These are phyloP conservation scores for Cuniculus paca DNA, from an alignment of 2,797 vertebrate genomes.

Conservation along the genomic window DNA sequence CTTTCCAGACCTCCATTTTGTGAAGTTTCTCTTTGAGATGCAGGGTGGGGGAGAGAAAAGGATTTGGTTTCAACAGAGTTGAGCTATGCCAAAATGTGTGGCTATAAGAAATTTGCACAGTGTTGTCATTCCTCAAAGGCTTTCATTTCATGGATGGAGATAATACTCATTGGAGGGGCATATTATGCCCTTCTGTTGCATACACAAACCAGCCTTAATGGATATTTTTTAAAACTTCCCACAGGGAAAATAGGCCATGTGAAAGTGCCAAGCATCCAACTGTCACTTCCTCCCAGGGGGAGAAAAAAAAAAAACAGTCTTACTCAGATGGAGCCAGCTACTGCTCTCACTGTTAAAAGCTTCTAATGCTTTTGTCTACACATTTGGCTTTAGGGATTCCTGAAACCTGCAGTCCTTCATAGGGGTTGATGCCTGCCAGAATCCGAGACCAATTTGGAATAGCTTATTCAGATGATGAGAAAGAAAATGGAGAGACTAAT, in stretches of 20 bases:
- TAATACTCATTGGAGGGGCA: constrained; percentile 59
- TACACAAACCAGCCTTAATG: constrained; percentile 75
- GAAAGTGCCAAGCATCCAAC: constrained; percentile 68
- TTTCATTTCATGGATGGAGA: constrained; percentile 29
- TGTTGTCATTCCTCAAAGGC: background rate
- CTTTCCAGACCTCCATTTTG: background rate
- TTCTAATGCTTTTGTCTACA: background rate
- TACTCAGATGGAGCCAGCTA: background rate
- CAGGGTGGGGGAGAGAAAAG: background rate
- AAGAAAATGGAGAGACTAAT: background rate
- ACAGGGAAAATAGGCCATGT: constrained; percentile 68
- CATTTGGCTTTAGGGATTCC: background rate
- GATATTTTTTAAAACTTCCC: constrained; percentile 69
- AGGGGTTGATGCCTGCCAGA: background rate
- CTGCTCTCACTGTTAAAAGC: background rate
- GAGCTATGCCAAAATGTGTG: background rate
- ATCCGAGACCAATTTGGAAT: background rate
- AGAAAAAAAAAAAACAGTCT: background rate
- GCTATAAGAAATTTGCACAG: background rate
- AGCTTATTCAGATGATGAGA: background rate
- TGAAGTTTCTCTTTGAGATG: background rate
- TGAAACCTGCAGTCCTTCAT: background rate
- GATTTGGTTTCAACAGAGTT: background rate
- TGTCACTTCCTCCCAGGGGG: constrained; percentile 39
- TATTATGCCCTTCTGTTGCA: constrained; percentile 60